A percentile compares a stretch with the other conserved stretches of the same genome.
These are phyloP conservation scores for Pachyseris speciosa DNA, from an alignment of 64 coral and sea anemone species.

Conservation along the genomic window DNA sequence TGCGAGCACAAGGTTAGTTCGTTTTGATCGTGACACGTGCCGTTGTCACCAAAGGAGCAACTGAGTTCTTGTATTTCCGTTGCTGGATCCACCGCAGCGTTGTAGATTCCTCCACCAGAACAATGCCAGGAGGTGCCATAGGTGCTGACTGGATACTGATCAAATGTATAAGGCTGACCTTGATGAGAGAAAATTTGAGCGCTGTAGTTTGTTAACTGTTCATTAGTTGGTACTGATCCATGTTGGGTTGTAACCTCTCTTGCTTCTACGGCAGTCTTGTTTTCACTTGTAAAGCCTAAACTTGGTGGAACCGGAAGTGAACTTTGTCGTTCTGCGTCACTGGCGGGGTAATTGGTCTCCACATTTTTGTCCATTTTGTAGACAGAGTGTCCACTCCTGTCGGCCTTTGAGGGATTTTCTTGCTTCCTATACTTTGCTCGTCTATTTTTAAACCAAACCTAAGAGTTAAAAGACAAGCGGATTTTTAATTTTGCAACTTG, in stretches of 20 bases:
- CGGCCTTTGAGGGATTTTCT: background rate
- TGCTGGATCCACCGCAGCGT: background rate
- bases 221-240: background rate
- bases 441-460: conserved; percentile 82
- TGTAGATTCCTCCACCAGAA: background rate
- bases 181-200: background rate
- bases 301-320: conserved; percentile 19
- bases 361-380: background rate
- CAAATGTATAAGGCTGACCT: background rate
- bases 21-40: background rate
- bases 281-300: conserved; percentile 9
- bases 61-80: background rate
- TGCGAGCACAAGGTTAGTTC: background rate
- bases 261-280: background rate
- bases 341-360: background rate
- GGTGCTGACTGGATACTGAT: background rate
- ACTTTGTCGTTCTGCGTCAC: background rate
- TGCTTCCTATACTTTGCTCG: conserved; percentile 76
- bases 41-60: background rate
- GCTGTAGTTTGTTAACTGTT: background rate
- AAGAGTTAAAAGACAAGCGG: background rate
- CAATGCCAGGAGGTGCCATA: background rate
- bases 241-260: background rate
- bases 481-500: background rate
- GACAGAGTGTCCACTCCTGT: background rate